phyloP scores from a whole-genome alignment of 2,797 vertebrate genomes.

The Discoglossus pictus region DNA sequence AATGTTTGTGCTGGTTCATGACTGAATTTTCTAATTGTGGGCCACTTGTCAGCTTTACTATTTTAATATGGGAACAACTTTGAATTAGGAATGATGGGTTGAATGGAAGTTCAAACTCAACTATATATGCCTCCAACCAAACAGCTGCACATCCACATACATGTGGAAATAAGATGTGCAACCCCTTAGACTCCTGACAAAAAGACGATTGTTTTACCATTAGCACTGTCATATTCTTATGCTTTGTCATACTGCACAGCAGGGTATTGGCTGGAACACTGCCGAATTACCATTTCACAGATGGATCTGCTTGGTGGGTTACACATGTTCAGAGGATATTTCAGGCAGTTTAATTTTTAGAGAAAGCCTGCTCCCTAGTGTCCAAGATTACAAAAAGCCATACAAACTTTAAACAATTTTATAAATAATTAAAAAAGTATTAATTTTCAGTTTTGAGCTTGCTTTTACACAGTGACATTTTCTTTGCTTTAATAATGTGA shows the following conservation, averaged over 20 bases:
- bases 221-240: constrained; percentile 61
- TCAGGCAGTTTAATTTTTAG: constrained; percentile 74
- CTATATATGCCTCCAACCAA: constrained; percentile 61
- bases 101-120: constrained; percentile 66
- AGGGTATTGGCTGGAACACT: constrained; percentile 52
- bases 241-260: constrained; percentile 59
- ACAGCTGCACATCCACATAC: constrained; percentile 51
- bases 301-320: constrained; percentile 34
- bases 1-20: too few relatives aligned
- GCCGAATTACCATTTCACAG: constrained; percentile 54
- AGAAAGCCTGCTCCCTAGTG: constrained; percentile 94
- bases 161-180: constrained; percentile 57
- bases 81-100: constrained; percentile 60
- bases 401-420: too few relatives aligned
- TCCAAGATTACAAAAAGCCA: constrained; percentile 57
- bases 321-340: constrained; percentile 35
- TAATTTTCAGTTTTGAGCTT: too few relatives aligned
- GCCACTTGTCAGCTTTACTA: neutral
- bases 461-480: too few relatives aligned
- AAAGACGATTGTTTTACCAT: constrained; percentile 68
- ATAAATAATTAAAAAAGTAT: too few relatives aligned
- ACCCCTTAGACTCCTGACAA: constrained; percentile 57
- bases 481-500: too few relatives aligned
- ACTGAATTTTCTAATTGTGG: too few relatives aligned
- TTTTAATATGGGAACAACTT: constrained; percentile 40